These are phyloP conservation scores for Indri indri DNA, from an alignment of 2,113 vertebrate genomes.

Conservation along the genomic window DNA sequence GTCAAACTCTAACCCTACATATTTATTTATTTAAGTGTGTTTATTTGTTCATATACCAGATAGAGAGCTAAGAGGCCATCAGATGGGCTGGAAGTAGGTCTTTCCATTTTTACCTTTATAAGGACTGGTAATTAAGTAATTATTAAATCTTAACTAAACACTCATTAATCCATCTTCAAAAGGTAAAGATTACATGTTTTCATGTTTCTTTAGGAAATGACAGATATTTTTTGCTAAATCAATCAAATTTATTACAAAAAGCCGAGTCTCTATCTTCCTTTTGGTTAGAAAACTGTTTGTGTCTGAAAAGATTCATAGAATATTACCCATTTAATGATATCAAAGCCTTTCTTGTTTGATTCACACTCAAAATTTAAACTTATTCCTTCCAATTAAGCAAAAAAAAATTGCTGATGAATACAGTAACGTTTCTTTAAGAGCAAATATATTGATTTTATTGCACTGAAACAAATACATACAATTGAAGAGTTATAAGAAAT, in stretches of 20 bases:
- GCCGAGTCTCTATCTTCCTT: neutral
- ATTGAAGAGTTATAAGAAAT: neutral
- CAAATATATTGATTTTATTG: constrained; percentile 20
- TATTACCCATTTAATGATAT: neutral
- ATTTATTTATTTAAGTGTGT: neutral
- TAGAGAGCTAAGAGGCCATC: neutral
- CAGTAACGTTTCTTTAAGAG: neutral
- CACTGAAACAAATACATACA: neutral
- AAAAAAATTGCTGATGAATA: neutral
- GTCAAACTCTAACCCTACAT: neutral
- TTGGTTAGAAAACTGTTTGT: neutral
- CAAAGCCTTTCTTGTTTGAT: neutral
- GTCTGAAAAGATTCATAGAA: neutral
- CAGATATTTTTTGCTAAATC: neutral
- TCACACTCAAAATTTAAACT: constrained; percentile 29
- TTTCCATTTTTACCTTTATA: neutral
- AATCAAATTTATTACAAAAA: neutral
- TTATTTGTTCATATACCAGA: neutral
- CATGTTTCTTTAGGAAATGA: neutral
- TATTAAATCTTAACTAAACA: neutral
- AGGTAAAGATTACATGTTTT: neutral
- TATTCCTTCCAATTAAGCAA: neutral
- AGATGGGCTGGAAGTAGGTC: neutral
- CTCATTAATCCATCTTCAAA: neutral
- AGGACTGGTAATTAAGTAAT: neutral